These are phyloP conservation scores for Smutsia temminckii DNA, from an alignment of 2,797 vertebrate species.

Conservation along the genomic window DNA sequence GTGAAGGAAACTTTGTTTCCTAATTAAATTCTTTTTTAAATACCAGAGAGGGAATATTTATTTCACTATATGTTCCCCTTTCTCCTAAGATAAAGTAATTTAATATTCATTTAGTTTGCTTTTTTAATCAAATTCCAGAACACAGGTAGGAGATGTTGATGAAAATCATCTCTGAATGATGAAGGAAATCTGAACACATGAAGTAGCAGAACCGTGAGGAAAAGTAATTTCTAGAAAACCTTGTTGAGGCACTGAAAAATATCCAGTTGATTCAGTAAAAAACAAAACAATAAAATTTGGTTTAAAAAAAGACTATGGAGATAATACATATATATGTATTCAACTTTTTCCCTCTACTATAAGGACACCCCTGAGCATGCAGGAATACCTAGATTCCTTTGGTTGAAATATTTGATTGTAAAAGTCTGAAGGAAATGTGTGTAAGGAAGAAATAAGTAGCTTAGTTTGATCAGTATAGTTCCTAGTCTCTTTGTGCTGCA, in stretches of 20 bases:
- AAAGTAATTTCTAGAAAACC: background rate
- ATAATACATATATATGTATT: background rate
- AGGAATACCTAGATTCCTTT: background rate
- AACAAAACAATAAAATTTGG: background rate
- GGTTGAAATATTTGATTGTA: background rate
- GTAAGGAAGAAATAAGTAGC: background rate
- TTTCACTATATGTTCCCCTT: background rate
- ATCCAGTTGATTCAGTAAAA: background rate
- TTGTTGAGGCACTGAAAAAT: background rate
- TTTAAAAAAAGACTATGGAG: background rate
- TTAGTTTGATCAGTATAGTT: background rate
- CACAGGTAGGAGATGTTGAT: background rate
- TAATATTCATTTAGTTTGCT: background rate
- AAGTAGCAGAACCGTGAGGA: background rate
- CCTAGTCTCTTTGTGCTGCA: background rate
- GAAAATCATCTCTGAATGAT: background rate
- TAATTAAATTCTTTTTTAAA: background rate
- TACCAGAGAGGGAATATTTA: background rate
- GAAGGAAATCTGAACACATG: background rate
- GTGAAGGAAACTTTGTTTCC: background rate
- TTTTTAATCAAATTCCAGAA: background rate
- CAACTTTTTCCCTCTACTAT: background rate
- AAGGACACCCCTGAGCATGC: background rate
- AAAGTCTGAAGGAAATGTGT: background rate
- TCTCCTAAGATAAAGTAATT: background rate